These are phyloP conservation scores for Loriculus beryllinus DNA, from an alignment of 2,797 vertebrate genomes.

Conservation along the genomic window DNA sequence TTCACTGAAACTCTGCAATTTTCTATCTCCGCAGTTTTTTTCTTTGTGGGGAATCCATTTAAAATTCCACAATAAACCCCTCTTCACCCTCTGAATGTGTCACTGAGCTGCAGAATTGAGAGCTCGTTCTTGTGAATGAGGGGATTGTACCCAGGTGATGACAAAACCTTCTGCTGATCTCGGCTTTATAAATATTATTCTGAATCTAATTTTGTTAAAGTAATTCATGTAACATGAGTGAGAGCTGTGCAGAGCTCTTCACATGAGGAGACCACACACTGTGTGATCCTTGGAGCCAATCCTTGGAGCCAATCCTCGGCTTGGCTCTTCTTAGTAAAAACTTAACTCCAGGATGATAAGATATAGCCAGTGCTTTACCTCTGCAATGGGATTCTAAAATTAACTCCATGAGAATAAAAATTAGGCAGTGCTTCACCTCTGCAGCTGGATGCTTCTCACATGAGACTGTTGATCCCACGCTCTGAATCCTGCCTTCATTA, in stretches of 20 bases:
- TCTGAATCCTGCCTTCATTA: not conserved
- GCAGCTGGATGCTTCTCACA: not conserved
- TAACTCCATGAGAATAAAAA: not conserved
- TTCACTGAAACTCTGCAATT: not conserved
- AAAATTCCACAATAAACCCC: not conserved
- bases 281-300: constrained; percentile 24
- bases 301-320: not conserved
- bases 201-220: constrained; percentile 34
- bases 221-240: constrained; percentile 33
- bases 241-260: constrained; percentile 6
- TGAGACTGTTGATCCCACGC: not conserved
- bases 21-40: not conserved
- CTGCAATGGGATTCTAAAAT: not conserved
- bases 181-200: constrained; percentile 45
- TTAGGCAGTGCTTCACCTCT: not conserved
- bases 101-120: constrained; percentile 24
- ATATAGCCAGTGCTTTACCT: constrained; percentile 4
- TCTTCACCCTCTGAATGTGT: constrained; percentile 21
- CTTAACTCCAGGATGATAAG: constrained; percentile 9
- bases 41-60: not conserved
- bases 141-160: constrained; percentile 50
- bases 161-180: constrained; percentile 14
- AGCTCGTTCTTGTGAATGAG: constrained; percentile 22
- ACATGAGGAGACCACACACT: constrained; percentile 19
- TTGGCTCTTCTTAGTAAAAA: constrained; percentile 40